These are phyloP conservation scores for Cuculus canorus DNA, from an alignment of 2,797 vertebrate species.

Conservation along the genomic window DNA sequence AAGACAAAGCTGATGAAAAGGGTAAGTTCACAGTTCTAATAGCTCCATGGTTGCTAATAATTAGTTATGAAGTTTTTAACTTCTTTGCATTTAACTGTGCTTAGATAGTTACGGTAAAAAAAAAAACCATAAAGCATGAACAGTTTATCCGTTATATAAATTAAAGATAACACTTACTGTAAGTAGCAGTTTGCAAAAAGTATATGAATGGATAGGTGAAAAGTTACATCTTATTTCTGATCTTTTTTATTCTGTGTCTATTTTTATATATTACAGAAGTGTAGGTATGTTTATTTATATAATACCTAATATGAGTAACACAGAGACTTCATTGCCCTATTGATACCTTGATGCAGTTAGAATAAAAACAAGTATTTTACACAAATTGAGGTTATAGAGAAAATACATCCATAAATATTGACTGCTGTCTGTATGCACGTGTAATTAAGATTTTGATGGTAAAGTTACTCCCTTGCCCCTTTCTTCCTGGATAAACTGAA, in stretches of 20 bases:
- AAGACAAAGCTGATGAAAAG: slow-evolving; percentile 92
- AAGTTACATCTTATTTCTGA: not conserved
- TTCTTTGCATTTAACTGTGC: not conserved
- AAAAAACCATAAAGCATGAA: not conserved
- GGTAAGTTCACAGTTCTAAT: slow-evolving; percentile 74
- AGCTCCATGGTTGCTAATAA: not conserved
- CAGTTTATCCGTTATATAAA: not conserved
- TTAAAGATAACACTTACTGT: not conserved
- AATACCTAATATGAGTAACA: not conserved
- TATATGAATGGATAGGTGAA: not conserved
- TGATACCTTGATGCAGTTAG: not conserved
- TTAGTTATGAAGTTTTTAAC: not conserved
- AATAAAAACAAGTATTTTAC: not conserved
- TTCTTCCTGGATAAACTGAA: not conserved
- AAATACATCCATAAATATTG: not conserved
- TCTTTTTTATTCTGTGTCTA: not conserved
- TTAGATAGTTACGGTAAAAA: not conserved
- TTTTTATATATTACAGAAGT: not conserved
- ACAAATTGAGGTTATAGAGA: not conserved
- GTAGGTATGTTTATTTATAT: not conserved
- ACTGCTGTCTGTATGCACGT: not conserved
- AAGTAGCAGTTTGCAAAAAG: not conserved
- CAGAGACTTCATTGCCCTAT: not conserved
- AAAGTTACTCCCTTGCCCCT: not conserved
- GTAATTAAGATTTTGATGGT: not conserved